Percentiles rank a stretch among this genome's conserved stretches.
Conservation (phyloP, 2,113 vertebrate species). For the Paradisaea rubra region DNA sequence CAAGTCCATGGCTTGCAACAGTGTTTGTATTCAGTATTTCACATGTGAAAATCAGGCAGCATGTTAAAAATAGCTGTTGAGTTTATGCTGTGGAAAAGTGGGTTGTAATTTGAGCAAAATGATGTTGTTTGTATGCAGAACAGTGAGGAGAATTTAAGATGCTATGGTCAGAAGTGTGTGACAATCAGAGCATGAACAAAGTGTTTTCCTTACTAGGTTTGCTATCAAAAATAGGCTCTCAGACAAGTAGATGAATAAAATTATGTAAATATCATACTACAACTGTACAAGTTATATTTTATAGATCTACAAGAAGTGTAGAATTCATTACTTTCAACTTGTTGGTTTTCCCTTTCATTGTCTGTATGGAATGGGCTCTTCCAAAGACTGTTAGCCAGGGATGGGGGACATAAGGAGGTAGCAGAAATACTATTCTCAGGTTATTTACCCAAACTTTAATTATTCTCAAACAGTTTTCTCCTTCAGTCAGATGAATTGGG, state of each 20-base stretch:
- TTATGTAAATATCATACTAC: not conserved
- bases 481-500: not conserved
- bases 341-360: rapidly evolving
- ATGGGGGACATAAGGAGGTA: not conserved
- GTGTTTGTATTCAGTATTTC: not conserved
- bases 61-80: not conserved
- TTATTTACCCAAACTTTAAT: not conserved
- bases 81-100: not conserved
- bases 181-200: not conserved
- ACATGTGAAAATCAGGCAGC: not conserved
- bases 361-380: not conserved
- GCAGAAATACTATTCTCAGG: not conserved
- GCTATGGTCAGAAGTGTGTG: not conserved
- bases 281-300: not conserved
- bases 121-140: not conserved
- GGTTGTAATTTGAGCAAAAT: not conserved
- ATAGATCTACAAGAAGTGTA: not conserved
- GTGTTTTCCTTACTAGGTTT: not conserved
- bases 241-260: not conserved
- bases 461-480: not conserved
- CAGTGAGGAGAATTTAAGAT: not conserved
- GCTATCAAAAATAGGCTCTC: not conserved
- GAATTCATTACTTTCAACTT: not conserved
- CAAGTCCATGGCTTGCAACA: not conserved
- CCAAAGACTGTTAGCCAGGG: not conserved